A percentile compares a stretch with the other conserved stretches of the same genome.
phyloP scores from a whole-genome alignment of 2,888 invertebrate species.

The Leptopilina syphax region DNA sequence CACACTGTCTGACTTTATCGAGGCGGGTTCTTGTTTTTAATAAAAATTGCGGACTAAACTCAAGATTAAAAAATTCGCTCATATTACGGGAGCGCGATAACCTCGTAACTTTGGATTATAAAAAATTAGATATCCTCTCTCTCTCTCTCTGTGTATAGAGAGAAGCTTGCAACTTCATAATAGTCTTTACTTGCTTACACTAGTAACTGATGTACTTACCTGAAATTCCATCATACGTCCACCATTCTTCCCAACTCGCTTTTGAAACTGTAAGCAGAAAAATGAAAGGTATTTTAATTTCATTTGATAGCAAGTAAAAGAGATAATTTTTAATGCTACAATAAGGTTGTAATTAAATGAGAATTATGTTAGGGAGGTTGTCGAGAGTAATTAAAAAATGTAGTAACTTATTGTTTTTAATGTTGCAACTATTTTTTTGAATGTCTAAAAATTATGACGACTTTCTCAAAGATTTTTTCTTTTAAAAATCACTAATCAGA shows the following conservation, averaged over 20 bases:
- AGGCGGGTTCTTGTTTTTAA: slow-evolving; percentile 62
- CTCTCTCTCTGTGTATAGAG: not conserved
- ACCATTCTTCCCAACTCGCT: slow-evolving; percentile 92
- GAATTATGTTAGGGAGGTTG: no score
- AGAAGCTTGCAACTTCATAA: slow-evolving; percentile 18
- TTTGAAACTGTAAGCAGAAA: slow-evolving; percentile 82
- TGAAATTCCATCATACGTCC: slow-evolving; percentile 92
- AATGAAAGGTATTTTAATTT: slow-evolving; percentile 25
- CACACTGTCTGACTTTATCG: slow-evolving; percentile 44
- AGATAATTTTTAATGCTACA: no score
- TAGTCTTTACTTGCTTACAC: not conserved
- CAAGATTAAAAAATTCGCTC: slow-evolving; percentile 66
- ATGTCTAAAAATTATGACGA: no score
- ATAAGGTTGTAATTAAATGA: no score
- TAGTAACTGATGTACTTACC: slow-evolving; percentile 78
- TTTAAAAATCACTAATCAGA: no score
- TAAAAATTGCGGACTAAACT: slow-evolving; percentile 58
- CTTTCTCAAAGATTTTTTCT: no score
- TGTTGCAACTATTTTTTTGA: no score
- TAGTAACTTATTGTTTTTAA: no score
- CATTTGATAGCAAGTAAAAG: not conserved
- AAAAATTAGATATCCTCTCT: slow-evolving; percentile 23
- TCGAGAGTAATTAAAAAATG: no score
- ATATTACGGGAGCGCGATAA: slow-evolving; percentile 55
- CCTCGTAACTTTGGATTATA: slow-evolving; percentile 63